These are phyloP conservation scores for Drosophila dunni DNA, from an alignment of 1,140 invertebrate species.

Conservation along the genomic window DNA sequence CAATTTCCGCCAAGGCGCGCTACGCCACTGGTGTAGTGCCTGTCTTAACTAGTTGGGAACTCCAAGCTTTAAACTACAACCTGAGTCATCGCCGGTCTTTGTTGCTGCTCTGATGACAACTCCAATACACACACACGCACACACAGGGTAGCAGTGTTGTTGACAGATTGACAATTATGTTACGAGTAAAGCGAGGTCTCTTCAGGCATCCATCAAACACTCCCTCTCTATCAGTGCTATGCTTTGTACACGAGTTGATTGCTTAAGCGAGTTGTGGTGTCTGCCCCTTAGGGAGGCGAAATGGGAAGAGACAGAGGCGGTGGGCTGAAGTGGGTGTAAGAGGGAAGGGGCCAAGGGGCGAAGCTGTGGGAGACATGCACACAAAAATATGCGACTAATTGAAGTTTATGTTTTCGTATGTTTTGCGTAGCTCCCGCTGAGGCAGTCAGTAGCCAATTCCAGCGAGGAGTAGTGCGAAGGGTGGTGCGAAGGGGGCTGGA, in stretches of 20 bases:
- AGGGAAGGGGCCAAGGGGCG: background rate
- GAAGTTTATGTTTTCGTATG: slow-evolving; percentile 60
- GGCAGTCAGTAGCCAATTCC: too few species aligned
- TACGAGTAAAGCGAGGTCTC: background rate
- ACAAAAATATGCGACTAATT: slow-evolving; percentile 72
- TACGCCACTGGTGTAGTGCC: too few species aligned
- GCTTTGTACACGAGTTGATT: slow-evolving; percentile 47
- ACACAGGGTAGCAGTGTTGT: background rate
- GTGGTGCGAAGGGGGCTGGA: background rate
- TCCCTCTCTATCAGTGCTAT: background rate
- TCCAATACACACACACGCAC: background rate
- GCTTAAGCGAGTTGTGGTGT: slow-evolving; percentile 63
- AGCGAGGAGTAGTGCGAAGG: background rate
- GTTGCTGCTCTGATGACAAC: slow-evolving; percentile 10
- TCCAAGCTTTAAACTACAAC: background rate
- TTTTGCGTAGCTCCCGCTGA: background rate
- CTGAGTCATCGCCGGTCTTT: background rate
- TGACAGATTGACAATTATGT: background rate
- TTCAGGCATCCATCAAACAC: slow-evolving; percentile 1
- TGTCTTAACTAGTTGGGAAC: background rate
- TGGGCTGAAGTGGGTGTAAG: background rate
- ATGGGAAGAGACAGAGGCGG: background rate
- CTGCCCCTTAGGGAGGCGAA: slow-evolving; percentile 10
- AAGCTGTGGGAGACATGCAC: slow-evolving; percentile 29
- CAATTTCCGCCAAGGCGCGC: too few species aligned